A percentile compares a stretch with the other conserved stretches of the same genome.
phyloP scores from a whole-genome alignment of 2,797 vertebrate species.

The Hemibagrus guttatus region DNA sequence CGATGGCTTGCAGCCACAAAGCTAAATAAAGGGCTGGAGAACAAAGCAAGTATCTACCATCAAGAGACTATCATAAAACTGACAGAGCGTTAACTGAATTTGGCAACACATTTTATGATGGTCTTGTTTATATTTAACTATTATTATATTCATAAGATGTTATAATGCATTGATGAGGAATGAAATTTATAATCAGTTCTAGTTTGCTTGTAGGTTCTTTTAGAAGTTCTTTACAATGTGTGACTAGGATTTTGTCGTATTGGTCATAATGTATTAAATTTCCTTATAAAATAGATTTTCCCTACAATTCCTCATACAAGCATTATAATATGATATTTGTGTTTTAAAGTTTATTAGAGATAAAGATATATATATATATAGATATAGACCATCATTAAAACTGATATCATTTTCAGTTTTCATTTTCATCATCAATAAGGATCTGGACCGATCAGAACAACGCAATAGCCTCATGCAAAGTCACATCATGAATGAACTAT shows the following conservation, averaged over 20 bases:
- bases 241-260: not conserved
- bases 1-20: not conserved
- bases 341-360: not conserved
- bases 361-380: too few species aligned
- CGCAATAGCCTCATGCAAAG: not conserved
- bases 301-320: not conserved
- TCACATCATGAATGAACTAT: slow-evolving; percentile 1
- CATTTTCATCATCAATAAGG: not conserved
- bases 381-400: not conserved
- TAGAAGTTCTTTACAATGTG: not conserved
- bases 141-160: not conserved
- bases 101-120: not conserved
- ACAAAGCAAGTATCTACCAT: not conserved
- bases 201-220: not conserved
- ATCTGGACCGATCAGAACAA: not conserved
- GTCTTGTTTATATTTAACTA: not conserved
- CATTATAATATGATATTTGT: not conserved
- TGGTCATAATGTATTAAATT: not conserved
- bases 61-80: not conserved
- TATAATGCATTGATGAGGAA: not conserved
- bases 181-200: not conserved
- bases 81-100: not conserved
- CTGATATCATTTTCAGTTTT: not conserved
- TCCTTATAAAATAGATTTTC: too few species aligned
- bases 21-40: not conserved